Percentiles rank a stretch among this genome's conserved stretches.
phyloP scores from a whole-genome alignment of 2,797 vertebrate genomes.

The Sparus aurata region DNA sequence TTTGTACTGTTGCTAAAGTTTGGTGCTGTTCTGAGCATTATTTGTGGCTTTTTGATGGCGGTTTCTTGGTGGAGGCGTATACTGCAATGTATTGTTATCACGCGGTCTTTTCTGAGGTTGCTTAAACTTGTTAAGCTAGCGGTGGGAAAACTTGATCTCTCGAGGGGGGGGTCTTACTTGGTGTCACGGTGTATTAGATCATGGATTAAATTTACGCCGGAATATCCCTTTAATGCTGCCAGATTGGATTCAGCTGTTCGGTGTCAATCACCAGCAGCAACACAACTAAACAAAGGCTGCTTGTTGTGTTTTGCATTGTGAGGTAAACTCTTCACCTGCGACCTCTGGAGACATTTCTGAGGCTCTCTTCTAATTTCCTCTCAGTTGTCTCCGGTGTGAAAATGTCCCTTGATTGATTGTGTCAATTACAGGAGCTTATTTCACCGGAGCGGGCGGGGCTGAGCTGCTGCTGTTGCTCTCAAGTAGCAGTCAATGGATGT shows the following conservation, averaged over 20 bases:
- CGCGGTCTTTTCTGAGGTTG: too few relatives aligned
- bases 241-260: background rate
- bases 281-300: background rate
- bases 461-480: conserved; percentile 12
- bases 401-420: conserved; percentile 48
- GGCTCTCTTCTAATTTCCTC: conserved; percentile 30
- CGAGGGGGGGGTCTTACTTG: too few relatives aligned
- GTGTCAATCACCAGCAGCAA: background rate
- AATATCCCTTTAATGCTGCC: too few relatives aligned
- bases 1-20: too few relatives aligned
- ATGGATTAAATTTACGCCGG: too few relatives aligned
- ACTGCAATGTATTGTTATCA: too few relatives aligned
- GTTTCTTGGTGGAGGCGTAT: too few relatives aligned
- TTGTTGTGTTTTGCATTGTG: background rate
- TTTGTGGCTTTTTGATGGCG: too few relatives aligned
- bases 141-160: too few relatives aligned
- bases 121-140: too few relatives aligned
- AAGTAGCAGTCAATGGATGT: conserved; percentile 31
- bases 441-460: conserved; percentile 8
- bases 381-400: conserved; percentile 25
- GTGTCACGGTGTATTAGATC: too few relatives aligned
- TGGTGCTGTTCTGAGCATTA: too few relatives aligned
- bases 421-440: conserved; percentile 58
- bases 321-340: background rate
- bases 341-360: conserved; percentile 13